Evolutionary conservation across 2,888 invertebrate species (phyloP).

Genomic region (Anticlea derivata): DNA sequence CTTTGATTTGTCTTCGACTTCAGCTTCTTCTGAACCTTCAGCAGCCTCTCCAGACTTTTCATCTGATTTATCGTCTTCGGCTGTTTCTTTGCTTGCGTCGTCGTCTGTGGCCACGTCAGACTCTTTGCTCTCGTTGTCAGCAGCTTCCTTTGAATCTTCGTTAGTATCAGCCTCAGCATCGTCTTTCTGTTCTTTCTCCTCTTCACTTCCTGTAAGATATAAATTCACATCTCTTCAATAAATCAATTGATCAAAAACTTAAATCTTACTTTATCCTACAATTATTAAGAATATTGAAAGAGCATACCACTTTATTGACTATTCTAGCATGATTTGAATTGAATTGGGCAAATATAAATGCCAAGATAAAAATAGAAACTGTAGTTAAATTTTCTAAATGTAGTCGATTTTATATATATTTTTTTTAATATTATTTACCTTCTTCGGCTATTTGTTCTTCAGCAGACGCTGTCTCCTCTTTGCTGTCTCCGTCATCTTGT

Average conservation of each 20-base stretch:
- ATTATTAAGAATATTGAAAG: no score
- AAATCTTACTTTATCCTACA: no score
- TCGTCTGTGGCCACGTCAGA: constrained; percentile 49
- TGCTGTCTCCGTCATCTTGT: constrained; percentile 60
- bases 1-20: constrained; percentile 52
- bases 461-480: constrained; percentile 68
- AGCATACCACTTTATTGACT: no score
- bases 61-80: constrained; percentile 51
- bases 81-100: constrained; percentile 51
- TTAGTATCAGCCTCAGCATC: constrained; percentile 44
- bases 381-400: no score
- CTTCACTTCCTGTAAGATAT: constrained; percentile 73
- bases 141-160: constrained; percentile 53
- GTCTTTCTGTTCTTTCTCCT: constrained; percentile 56
- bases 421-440: constrained; percentile 49
- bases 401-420: no score
- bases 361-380: no score
- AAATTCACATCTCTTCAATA: background rate
- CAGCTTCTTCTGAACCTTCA: constrained; percentile 48
- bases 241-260: no score
- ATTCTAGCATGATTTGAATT: no score
- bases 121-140: constrained; percentile 50
- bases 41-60: constrained; percentile 61
- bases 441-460: constrained; percentile 74
- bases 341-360: no score